Evolutionary conservation across 2,113 vertebrate species (phyloP).

Genomic region (Eolophus roseicapilla): DNA sequence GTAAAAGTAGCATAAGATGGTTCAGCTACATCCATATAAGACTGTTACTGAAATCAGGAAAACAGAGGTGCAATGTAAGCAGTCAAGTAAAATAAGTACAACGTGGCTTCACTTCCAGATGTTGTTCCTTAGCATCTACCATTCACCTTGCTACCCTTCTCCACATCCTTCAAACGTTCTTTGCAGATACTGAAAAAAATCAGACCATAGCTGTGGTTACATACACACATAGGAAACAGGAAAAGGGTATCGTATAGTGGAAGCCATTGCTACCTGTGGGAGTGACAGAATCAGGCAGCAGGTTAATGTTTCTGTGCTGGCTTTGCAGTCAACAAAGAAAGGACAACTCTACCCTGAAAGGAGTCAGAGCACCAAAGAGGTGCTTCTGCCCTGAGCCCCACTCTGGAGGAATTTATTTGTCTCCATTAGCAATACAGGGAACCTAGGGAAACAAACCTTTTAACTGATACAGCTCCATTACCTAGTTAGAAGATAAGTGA

Average conservation of each 20-base stretch:
- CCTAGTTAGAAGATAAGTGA: neutral
- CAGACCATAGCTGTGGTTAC: neutral
- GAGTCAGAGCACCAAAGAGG: neutral
- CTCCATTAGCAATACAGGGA: neutral
- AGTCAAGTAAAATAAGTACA: neutral
- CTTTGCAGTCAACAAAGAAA: neutral
- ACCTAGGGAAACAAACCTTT: neutral
- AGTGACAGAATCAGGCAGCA: neutral
- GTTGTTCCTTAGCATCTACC: neutral
- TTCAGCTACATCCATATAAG: neutral
- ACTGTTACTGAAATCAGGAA: neutral
- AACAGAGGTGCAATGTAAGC: neutral
- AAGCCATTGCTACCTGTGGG: neutral
- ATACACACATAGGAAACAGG: neutral
- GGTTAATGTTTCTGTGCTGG: neutral
- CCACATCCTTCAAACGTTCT: neutral
- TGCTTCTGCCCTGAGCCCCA: accelerated
- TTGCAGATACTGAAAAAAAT: neutral
- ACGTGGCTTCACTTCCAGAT: neutral
- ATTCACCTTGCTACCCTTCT: neutral
- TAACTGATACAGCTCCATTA: neutral
- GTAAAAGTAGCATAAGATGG: neutral
- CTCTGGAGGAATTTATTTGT: neutral
- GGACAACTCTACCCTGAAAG: neutral
- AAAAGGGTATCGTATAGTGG: neutral